Evolutionary conservation across 2,797 vertebrate species (phyloP).

Genomic region (Spea hammondii): DNA sequence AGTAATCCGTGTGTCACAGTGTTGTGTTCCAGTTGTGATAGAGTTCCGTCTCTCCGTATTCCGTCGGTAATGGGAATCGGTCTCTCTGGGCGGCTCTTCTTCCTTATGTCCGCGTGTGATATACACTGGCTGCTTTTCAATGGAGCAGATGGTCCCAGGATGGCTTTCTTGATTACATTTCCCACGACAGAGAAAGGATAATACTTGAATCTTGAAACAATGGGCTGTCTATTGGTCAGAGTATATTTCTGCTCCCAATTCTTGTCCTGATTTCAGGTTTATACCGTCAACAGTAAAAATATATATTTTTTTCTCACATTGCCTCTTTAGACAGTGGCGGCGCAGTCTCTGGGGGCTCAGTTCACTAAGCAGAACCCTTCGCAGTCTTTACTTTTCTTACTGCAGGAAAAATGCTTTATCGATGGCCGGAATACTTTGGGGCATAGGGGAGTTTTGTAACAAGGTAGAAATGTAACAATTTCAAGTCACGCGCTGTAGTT

Average conservation of each 20-base stretch:
- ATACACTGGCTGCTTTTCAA: constrained; percentile 42
- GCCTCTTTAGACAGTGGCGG: neutral
- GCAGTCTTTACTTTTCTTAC: constrained; percentile 7
- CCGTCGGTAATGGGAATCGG: neutral
- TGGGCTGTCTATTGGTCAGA: constrained; percentile 33
- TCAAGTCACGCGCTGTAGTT: neutral
- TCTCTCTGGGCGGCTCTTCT: constrained; percentile 2
- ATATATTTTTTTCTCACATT: neutral
- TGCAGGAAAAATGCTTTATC: constrained; percentile 2
- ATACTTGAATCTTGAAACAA: constrained; percentile 38
- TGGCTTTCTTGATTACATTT: constrained; percentile 48
- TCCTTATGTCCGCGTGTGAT: constrained; percentile 24
- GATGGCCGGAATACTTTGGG: constrained; percentile 19
- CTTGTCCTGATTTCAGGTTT: constrained; percentile 25
- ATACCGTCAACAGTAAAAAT: constrained; percentile 24
- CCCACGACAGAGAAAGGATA: constrained; percentile 39
- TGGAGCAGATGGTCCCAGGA: constrained; percentile 46
- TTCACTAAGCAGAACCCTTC: constrained; percentile 6
- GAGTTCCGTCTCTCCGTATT: neutral
- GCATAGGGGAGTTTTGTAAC: constrained; percentile 27
- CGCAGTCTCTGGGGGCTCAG: constrained; percentile 7
- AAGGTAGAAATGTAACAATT: constrained; percentile 3
- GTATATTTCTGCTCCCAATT: constrained; percentile 13
- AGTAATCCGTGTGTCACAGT: neutral
- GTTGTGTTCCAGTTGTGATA: neutral